Conservation (phyloP, 2,797 vertebrate genomes). For the Thripadectes ignobilis region DNA sequence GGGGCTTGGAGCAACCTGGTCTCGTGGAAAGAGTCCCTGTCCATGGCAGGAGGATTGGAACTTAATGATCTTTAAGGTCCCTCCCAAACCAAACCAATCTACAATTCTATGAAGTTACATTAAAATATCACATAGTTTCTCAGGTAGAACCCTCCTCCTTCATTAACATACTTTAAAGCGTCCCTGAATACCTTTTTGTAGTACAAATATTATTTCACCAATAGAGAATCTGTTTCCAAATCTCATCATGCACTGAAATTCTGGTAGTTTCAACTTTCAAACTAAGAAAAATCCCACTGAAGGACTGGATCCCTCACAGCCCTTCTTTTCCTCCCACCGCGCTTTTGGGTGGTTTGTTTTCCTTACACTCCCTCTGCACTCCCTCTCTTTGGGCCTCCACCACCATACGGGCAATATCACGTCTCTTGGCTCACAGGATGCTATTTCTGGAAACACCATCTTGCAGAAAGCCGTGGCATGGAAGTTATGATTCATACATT, state of each 20-base stretch:
- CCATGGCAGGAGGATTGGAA: not conserved
- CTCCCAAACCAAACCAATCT: not conserved
- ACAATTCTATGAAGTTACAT: not conserved
- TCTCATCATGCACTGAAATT: not conserved
- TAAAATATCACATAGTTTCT: not conserved
- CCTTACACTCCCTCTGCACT: not conserved
- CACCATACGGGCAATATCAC: not conserved
- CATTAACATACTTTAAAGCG: not conserved
- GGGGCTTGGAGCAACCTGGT: not conserved
- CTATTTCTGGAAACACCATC: conserved; percentile 53
- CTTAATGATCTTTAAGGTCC: not conserved
- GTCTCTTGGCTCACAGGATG: conserved; percentile 42
- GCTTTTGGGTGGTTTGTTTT: not conserved
- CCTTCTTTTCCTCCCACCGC: rapidly evolving
- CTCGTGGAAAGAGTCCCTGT: not conserved
- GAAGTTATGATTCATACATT: conserved; percentile 56
- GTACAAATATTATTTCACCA: not conserved
- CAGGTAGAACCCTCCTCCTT: not conserved
- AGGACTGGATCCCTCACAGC: not conserved
- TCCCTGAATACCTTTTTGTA: not conserved
- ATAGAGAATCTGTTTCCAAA: not conserved
- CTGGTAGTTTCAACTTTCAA: not conserved
- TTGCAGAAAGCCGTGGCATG: not conserved
- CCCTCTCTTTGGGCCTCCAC: conserved; percentile 33
- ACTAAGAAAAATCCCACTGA: not conserved